These are phyloP conservation scores for Pluvianellus socialis DNA, from an alignment of 2,113 vertebrate genomes.

Conservation along the genomic window DNA sequence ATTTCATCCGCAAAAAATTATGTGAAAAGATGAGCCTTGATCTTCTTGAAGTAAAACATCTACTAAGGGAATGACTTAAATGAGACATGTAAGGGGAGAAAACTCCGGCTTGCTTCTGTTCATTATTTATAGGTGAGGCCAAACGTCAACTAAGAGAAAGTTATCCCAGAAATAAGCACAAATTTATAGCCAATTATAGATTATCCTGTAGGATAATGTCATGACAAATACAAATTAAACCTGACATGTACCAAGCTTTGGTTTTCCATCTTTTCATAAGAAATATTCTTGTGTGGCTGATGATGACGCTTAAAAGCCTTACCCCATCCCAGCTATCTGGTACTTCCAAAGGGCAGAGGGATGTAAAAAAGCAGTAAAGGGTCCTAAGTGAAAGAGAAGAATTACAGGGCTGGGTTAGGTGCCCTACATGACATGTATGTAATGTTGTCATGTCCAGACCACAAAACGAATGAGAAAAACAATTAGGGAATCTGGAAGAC, in stretches of 20 bases:
- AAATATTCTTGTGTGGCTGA: background rate
- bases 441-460: background rate
- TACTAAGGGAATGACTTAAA: background rate
- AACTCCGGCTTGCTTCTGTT: background rate
- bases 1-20: background rate
- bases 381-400: background rate
- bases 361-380: background rate
- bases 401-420: background rate
- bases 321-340: fast-evolving
- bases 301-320: background rate
- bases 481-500: fast-evolving
- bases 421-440: background rate
- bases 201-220: background rate
- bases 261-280: background rate
- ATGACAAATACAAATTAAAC: background rate
- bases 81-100: background rate
- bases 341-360: background rate
- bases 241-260: fast-evolving
- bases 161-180: background rate
- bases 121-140: background rate
- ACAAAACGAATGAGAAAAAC: background rate
- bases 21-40: background rate
- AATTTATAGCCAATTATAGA: background rate
- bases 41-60: background rate
- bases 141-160: background rate